Evolutionary conservation across 2,113 vertebrate species (phyloP).

Genomic region (Zootoca vivipara): DNA sequence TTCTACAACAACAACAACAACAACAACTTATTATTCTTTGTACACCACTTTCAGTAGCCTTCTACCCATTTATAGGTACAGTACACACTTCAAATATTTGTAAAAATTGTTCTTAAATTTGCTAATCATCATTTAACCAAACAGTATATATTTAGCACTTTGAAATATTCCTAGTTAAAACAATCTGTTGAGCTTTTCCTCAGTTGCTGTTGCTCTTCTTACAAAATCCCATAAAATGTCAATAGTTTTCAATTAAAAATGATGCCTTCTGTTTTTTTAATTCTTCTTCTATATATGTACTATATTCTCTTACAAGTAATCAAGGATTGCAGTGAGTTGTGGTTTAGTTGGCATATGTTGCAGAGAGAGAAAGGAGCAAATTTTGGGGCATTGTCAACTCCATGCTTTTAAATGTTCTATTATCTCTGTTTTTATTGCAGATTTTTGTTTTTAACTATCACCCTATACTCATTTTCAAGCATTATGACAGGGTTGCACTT

Average conservation of each 20-base stretch:
- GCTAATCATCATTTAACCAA: conserved; percentile 24
- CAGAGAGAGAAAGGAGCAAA: conserved; percentile 26
- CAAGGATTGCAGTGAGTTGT: conserved; percentile 2
- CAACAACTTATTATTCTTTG: conserved; percentile 21
- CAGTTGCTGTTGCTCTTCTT: conserved; percentile 37
- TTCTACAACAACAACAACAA: too few species aligned
- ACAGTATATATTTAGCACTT: not conserved
- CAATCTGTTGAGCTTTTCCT: conserved; percentile 14
- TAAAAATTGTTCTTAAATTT: conserved; percentile 17
- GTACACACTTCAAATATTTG: not conserved
- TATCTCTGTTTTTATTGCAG: not conserved
- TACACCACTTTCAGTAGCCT: conserved; percentile 3
- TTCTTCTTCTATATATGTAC: not conserved
- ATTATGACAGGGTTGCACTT: not conserved
- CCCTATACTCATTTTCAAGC: not conserved
- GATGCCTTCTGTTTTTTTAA: conserved; percentile 8
- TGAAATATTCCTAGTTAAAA: conserved; percentile 18
- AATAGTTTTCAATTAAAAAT: conserved; percentile 9
- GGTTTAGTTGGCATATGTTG: conserved; percentile 27
- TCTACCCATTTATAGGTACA: not conserved
- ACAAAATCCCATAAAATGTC: conserved; percentile 17
- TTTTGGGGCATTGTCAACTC: conserved; percentile 27
- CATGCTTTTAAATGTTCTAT: not conserved
- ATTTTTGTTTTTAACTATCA: not conserved
- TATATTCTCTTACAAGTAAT: not conserved